phyloP scores from a whole-genome alignment of 2,797 vertebrate species.

The Acipenser ruthenus region DNA sequence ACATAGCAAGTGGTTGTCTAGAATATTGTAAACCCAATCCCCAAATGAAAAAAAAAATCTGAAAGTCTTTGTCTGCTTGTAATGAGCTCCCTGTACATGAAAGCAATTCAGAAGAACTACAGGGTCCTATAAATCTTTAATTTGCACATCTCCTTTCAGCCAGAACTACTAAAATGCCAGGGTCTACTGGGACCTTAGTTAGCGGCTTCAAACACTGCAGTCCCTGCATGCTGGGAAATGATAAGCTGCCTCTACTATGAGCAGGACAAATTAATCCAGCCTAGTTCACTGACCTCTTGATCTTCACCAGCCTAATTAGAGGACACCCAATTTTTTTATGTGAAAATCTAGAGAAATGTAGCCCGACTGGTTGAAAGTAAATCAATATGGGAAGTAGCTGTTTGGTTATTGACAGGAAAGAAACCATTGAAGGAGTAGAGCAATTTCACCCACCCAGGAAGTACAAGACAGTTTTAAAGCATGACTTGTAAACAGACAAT shows the following conservation, averaged over 20 bases:
- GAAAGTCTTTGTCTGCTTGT: too few species aligned
- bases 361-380: conserved; percentile 21
- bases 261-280: conserved; percentile 33
- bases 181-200: conserved; percentile 2
- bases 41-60: too few species aligned
- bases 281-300: conserved; percentile 40
- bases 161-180: conserved; percentile 1
- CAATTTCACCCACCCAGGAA: too few species aligned
- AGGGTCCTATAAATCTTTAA: conserved; percentile 1
- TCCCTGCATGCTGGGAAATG: neutral
- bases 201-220: neutral
- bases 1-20: too few species aligned
- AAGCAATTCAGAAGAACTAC: neutral
- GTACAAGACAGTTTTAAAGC: too few species aligned
- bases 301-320: conserved; percentile 49
- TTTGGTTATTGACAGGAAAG: too few species aligned
- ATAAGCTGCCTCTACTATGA: conserved; percentile 37
- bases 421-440: too few species aligned
- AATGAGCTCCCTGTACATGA: neutral
- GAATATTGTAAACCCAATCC: too few species aligned
- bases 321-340: conserved; percentile 37
- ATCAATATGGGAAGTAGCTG: too few species aligned
- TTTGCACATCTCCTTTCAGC: neutral
- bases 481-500: too few species aligned
- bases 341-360: conserved; percentile 43